Evolutionary conservation across 2,888 invertebrate species (phyloP).

Genomic region (Clostera curtula): DNA sequence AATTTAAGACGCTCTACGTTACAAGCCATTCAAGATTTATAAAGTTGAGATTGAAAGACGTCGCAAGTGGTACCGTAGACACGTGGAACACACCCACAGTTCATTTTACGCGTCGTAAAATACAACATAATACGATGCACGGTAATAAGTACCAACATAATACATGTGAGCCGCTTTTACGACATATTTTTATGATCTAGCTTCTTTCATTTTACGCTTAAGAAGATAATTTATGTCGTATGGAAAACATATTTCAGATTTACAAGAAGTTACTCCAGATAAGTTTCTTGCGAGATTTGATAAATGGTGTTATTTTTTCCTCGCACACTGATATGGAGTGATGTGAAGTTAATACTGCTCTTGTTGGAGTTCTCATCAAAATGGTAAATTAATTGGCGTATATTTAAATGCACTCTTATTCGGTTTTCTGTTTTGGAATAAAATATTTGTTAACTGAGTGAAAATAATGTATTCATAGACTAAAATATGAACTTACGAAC

Average conservation of each 20-base stretch:
- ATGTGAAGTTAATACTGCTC: slow-evolving; percentile 13
- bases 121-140: slow-evolving; percentile 42
- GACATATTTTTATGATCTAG: slow-evolving; percentile 41
- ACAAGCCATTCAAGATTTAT: slow-evolving; percentile 2
- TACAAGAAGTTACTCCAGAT: slow-evolving; percentile 26
- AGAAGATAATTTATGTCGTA: slow-evolving; percentile 34
- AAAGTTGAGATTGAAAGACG: slow-evolving; percentile 6
- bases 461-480: no score
- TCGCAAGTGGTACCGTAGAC: slow-evolving; percentile 2
- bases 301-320: slow-evolving; percentile 23
- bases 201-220: slow-evolving; percentile 42
- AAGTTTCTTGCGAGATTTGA: slow-evolving; percentile 23
- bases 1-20: neutral
- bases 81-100: slow-evolving; percentile 29
- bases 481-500: no score
- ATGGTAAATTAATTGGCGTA: slow-evolving; percentile 1
- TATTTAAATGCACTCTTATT: neutral
- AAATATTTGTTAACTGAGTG: no score
- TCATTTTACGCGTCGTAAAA: slow-evolving; percentile 52
- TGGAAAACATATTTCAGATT: slow-evolving; percentile 34
- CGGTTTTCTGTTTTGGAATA: no score
- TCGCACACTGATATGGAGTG: slow-evolving; percentile 11
- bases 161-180: slow-evolving; percentile 51
- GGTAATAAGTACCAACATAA: slow-evolving; percentile 40
- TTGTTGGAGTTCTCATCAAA: slow-evolving; percentile 2